These are phyloP conservation scores for Aphyosemion australe DNA, from an alignment of 2,113 vertebrate species.

Conservation along the genomic window DNA sequence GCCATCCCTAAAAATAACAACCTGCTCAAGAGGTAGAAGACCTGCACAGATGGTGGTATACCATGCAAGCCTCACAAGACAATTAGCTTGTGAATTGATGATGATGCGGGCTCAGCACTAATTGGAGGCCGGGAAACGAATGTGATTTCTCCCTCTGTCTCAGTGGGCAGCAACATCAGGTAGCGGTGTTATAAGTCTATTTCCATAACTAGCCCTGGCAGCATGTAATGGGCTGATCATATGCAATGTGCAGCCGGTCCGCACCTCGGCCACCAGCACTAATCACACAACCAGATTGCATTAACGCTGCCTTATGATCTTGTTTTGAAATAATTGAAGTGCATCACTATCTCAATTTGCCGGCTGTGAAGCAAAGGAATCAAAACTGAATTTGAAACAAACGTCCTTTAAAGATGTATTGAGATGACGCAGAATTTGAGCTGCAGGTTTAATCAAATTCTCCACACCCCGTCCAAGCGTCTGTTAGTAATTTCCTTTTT, in stretches of 20 bases:
- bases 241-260: slow-evolving; percentile 57
- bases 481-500: slow-evolving; percentile 28
- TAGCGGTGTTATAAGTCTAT: slow-evolving; percentile 72
- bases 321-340: slow-evolving; percentile 57
- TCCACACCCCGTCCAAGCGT: not conserved
- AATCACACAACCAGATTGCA: slow-evolving; percentile 67
- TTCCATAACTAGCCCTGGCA: slow-evolving; percentile 73
- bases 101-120: slow-evolving; percentile 74
- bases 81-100: slow-evolving; percentile 79
- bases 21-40: slow-evolving; percentile 40
- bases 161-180: slow-evolving; percentile 74
- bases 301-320: slow-evolving; percentile 57
- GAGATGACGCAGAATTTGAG: slow-evolving; percentile 6
- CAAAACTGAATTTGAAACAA: slow-evolving; percentile 6
- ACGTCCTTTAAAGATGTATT: slow-evolving; percentile 11
- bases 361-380: slow-evolving; percentile 10
- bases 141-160: slow-evolving; percentile 69
- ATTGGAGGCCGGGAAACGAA: slow-evolving; percentile 77
- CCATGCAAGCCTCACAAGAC: slow-evolving; percentile 63
- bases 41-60: slow-evolving; percentile 70
- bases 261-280: slow-evolving; percentile 58
- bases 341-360: slow-evolving; percentile 46
- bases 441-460: slow-evolving; percentile 8
- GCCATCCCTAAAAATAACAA: slow-evolving; percentile 43
- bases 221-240: slow-evolving; percentile 66